phyloP scores from a whole-genome alignment of 2,113 vertebrate species.

The Rattus rattus region DNA sequence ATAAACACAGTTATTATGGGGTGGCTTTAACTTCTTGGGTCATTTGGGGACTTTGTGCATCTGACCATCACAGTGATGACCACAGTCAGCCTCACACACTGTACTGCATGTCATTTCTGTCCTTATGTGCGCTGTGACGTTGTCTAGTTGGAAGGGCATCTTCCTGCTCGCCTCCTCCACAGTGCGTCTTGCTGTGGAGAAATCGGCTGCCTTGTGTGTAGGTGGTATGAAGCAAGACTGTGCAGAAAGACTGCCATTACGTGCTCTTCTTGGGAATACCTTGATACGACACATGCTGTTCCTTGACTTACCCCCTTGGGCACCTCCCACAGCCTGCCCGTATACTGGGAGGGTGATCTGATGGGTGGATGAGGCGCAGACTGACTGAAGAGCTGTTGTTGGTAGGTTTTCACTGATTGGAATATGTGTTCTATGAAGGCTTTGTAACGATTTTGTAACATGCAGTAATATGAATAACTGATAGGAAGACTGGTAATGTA shows the following conservation, averaged over 20 bases:
- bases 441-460: not conserved
- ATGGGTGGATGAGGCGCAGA: not conserved
- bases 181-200: not conserved
- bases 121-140: not conserved
- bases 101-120: not conserved
- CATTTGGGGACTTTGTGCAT: not conserved
- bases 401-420: not conserved
- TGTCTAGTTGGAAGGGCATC: not conserved
- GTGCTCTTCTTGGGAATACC: not conserved
- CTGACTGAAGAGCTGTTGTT: not conserved
- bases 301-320: not conserved
- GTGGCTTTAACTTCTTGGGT: not conserved
- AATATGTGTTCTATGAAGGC: not conserved
- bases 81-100: rapidly evolving
- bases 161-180: rapidly evolving
- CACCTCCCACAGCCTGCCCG: not conserved
- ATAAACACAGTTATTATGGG: not conserved
- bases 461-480: not conserved
- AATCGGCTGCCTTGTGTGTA: not conserved
- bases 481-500: not conserved
- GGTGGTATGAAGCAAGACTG: not conserved
- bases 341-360: not conserved
- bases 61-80: not conserved
- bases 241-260: not conserved
- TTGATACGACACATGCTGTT: not conserved